phyloP scores from a whole-genome alignment of 2,888 invertebrate species.

The Folsomia manolachei region DNA sequence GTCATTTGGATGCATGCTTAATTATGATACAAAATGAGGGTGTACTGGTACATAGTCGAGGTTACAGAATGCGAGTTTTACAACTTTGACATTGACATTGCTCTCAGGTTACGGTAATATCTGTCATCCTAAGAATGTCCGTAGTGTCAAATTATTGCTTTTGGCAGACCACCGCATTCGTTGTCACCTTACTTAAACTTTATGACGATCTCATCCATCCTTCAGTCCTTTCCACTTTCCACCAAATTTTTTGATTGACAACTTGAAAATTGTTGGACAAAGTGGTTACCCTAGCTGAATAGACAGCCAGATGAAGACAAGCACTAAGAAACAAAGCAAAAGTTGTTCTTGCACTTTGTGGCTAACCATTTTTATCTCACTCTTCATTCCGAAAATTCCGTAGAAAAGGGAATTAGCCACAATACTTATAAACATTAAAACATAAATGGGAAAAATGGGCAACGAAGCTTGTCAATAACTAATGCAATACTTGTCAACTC shows the following conservation, averaged over 20 bases:
- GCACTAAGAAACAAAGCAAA: too few relatives aligned
- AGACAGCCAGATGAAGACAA: too few relatives aligned
- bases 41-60: not conserved
- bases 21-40: not conserved
- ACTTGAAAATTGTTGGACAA: not conserved
- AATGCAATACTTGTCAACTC: too few relatives aligned
- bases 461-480: not conserved
- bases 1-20: not conserved
- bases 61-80: not conserved
- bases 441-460: not conserved
- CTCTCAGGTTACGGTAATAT: not conserved
- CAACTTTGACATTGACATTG: not conserved
- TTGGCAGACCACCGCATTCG: slow-evolving; percentile 1
- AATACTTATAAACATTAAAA: too few relatives aligned
- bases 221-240: not conserved
- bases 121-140: not conserved
- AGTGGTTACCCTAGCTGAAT: not conserved
- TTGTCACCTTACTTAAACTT: not conserved
- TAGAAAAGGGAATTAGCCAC: not conserved
- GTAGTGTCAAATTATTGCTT: not conserved
- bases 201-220: not conserved
- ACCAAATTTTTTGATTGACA: not conserved
- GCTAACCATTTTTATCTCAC: too few relatives aligned
- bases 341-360: too few relatives aligned
- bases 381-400: not conserved